These are phyloP conservation scores for Craseonycteris thonglongyai DNA, from an alignment of 2,113 vertebrate species.

Conservation along the genomic window DNA sequence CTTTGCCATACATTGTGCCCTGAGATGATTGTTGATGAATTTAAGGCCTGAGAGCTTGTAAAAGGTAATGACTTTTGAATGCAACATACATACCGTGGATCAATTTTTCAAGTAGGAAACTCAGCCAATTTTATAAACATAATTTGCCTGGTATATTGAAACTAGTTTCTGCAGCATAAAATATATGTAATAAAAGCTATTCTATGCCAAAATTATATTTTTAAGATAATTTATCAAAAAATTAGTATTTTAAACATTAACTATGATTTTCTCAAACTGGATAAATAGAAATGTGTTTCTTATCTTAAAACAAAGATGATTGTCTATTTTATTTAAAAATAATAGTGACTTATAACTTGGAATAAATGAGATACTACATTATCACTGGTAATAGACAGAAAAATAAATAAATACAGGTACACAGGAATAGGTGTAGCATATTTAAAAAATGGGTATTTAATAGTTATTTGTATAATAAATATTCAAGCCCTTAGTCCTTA, in stretches of 20 bases:
- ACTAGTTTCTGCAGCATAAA: slow-evolving; percentile 1
- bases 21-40: not conserved
- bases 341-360: slow-evolving; percentile 4
- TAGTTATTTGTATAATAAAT: not conserved
- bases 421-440: not conserved
- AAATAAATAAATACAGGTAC: not conserved
- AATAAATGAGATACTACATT: slow-evolving; percentile 19
- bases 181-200: slow-evolving; percentile 41
- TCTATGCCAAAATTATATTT: slow-evolving; percentile 41
- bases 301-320: not conserved
- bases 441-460: not conserved
- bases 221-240: slow-evolving; percentile 44
- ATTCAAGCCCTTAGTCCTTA: not conserved
- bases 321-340: slow-evolving; percentile 3
- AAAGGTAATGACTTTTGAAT: slow-evolving; percentile 20
- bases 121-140: not conserved
- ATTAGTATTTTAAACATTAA: slow-evolving; percentile 21
- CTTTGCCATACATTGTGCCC: not conserved
- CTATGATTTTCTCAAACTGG: slow-evolving; percentile 2
- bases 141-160: slow-evolving; percentile 32
- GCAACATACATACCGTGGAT: not conserved
- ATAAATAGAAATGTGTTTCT: slow-evolving; percentile 15
- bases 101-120: not conserved
- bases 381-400: not conserved
- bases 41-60: not conserved